Evolutionary conservation across 2,888 invertebrate species (phyloP), one percentile per base, ranked within the genome.

Genomic region (Steinernema carpocapsae): DNA sequence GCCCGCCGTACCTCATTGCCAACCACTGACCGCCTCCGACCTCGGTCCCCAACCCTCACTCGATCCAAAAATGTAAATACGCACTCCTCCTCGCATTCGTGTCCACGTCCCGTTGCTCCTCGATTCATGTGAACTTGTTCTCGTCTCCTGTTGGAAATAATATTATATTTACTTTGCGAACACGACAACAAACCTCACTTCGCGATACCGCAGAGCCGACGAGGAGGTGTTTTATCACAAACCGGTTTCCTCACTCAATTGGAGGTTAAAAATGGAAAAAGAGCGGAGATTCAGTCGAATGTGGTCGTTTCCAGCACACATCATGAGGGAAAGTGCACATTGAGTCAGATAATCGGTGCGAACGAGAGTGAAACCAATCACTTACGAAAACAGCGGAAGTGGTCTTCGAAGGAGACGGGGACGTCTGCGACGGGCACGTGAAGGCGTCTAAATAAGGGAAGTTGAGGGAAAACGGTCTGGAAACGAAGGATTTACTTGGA

Each of bases 101-200:
- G 48, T 48, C 48, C n/a, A 17, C 48, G 17, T 19, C 56, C 56
- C 26, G 56, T 64, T 64, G 64, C 64, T 37, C 37, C 37, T 37
- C 37, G 37, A 37, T 37, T 37, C 37, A 37, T 37, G 37, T 64
- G 64, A 64, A 64, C 29, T 32, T 64, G 64, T 64, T 64, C 64
- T 56, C 56, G 26, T 56, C 43, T 64, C 29, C 64, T 64, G 64
- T 64, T 64, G 64, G 29, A 64, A 64, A 64, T 64, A 64, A 64
- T 64, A 64, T 64, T 64, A 32, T 64, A 64, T 64, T 64, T 64
- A 64, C 64, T 32, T 64, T 64, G 64, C 64, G 64, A 64, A 56
- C 64, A 64, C 64, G 64, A 32, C 64, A 64, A 64, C 64, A 64
- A 64, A 64, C 64, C 64, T 64, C 37, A 37, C 37, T 37, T 37